Evolutionary conservation across 2,797 vertebrate species (phyloP).

Genomic region (Allobates femoralis): DNA sequence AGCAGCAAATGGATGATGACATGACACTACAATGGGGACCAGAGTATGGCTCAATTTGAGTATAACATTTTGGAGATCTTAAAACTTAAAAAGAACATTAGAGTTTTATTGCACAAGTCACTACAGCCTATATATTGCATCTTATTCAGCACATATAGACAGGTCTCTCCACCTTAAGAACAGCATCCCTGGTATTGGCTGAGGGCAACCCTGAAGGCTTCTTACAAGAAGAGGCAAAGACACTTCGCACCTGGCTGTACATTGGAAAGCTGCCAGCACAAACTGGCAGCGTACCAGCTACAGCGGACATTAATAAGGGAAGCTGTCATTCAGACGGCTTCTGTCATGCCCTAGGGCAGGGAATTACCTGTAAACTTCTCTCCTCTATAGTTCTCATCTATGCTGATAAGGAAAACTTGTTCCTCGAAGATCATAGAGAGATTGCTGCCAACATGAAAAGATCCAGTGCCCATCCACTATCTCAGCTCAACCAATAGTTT

Average conservation of each 20-base stretch:
- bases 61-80: not conserved
- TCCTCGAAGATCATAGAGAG: slow-evolving; percentile 35
- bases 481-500: not conserved
- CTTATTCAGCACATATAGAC: slow-evolving; percentile 23
- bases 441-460: not conserved
- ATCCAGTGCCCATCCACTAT: not conserved
- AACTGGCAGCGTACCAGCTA: slow-evolving; percentile 82
- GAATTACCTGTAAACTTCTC: slow-evolving; percentile 51
- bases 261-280: slow-evolving; percentile 78
- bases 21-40: not conserved
- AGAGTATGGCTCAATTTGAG: not conserved
- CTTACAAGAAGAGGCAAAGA: slow-evolving; percentile 83
- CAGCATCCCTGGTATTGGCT: slow-evolving; percentile 73
- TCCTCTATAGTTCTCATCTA: slow-evolving; percentile 1
- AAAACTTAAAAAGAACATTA: not conserved
- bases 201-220: slow-evolving; percentile 79
- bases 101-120: not conserved
- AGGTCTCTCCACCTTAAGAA: slow-evolving; percentile 52
- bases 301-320: slow-evolving; percentile 83
- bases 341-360: slow-evolving; percentile 48
- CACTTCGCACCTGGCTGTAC: slow-evolving; percentile 82
- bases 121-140: not conserved
- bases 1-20: slow-evolving; percentile 3
- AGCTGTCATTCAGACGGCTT: slow-evolving; percentile 74
- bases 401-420: not conserved